These are phyloP conservation scores for Gryllus longicercus DNA, from an alignment of 2,888 invertebrate genomes.

Conservation along the genomic window DNA sequence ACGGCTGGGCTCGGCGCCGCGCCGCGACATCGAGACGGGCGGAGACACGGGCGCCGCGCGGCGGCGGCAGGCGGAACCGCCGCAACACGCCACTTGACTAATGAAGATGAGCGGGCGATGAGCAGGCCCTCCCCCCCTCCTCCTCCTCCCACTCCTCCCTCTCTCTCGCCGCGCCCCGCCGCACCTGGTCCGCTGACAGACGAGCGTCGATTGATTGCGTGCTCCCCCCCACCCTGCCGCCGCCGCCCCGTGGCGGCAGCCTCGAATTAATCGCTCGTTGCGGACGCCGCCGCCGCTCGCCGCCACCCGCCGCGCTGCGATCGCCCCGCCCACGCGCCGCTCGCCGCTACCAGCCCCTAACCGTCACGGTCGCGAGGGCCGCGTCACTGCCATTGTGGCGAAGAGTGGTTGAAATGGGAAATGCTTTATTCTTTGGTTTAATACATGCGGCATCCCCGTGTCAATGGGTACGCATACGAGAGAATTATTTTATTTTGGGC, in stretches of 20 bases:
- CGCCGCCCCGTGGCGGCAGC: neutral
- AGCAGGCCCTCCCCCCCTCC: neutral
- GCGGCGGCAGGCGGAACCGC: neutral
- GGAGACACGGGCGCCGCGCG: neutral
- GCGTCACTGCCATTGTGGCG: no score
- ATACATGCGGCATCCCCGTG: no score
- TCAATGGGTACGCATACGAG: no score
- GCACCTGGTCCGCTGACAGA: slow-evolving; percentile 4
- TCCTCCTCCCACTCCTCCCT: neutral
- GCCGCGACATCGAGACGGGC: neutral
- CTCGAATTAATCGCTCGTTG: neutral
- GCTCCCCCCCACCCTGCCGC: neutral
- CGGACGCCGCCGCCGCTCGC: neutral
- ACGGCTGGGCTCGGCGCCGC: no score
- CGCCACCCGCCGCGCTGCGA: neutral
- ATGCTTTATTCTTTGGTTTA: no score
- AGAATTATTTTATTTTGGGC: no score
- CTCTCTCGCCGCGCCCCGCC: neutral
- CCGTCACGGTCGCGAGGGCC: no score
- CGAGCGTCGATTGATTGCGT: slow-evolving; percentile 1
- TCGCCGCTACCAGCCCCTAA: no score
- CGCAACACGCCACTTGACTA: slow-evolving; percentile 17
- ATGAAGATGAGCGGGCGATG: slow-evolving; percentile 17
- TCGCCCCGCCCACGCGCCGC: neutral
- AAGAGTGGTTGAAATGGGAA: no score